These are phyloP conservation scores for Turritopsis rubra DNA, from an alignment of 30 jellyfish, hydroid and myxozoan genomes.

Conservation along the genomic window DNA sequence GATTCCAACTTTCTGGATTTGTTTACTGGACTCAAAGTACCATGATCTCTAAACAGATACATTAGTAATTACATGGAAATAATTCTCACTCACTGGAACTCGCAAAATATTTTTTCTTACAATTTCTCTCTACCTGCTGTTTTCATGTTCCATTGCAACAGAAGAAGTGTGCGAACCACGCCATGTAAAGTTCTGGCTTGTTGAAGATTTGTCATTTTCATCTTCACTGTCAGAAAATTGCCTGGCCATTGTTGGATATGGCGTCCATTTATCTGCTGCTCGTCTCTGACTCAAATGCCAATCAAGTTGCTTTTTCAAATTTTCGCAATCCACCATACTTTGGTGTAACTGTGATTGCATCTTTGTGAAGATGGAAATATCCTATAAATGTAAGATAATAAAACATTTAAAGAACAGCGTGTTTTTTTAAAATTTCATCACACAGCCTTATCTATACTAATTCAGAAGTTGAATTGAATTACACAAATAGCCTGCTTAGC, in stretches of 20 bases:
- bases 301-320: constrained; percentile 70
- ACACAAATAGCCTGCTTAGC: constrained; percentile 13
- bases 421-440: not conserved
- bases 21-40: constrained; percentile 4
- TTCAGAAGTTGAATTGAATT: constrained; percentile 49
- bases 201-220: not conserved
- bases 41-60: not conserved
- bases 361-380: not conserved
- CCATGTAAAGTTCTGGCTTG: no score
- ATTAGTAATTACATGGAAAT: no score
- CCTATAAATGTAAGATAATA: not conserved
- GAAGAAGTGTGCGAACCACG: no score
- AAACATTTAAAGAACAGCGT: not conserved
- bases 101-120: no score
- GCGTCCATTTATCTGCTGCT: constrained; percentile 23
- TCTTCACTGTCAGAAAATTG: constrained; percentile 36
- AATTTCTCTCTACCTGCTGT: no score
- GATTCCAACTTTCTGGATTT: not conserved
- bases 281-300: constrained; percentile 30
- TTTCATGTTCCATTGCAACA: no score
- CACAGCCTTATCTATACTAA: not conserved
- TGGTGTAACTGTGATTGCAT: constrained; percentile 76
- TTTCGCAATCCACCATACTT: constrained; percentile 74
- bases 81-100: no score
- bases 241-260: constrained; percentile 49